Conservation (phyloP, 2,888 invertebrate species). For the Acleris cristana region DNA sequence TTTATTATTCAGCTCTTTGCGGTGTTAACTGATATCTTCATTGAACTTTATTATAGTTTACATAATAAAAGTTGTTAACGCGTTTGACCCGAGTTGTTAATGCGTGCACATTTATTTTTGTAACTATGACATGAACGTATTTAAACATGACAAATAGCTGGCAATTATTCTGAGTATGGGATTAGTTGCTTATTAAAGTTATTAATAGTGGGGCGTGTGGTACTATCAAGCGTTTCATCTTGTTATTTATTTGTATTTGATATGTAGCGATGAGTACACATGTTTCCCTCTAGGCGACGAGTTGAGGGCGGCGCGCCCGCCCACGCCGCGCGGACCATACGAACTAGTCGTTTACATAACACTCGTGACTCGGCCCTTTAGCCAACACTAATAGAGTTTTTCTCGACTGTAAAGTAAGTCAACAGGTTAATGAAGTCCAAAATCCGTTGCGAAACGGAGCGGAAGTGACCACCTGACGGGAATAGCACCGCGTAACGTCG, state of each 20-base stretch:
- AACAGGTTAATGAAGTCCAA: constrained; percentile 75
- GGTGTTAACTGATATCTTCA: constrained; percentile 13
- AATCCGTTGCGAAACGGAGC: constrained; percentile 75
- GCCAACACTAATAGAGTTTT: constrained; percentile 36
- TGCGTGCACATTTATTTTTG: constrained; percentile 21
- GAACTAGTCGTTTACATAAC: constrained; percentile 57
- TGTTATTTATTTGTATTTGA: too few species aligned
- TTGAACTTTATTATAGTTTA: constrained; percentile 18
- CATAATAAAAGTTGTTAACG: constrained; percentile 30
- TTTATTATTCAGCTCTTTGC: background rate
- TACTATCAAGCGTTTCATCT: too few species aligned
- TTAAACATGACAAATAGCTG: constrained; percentile 4
- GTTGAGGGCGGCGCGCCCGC: constrained; percentile 67
- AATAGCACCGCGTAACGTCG: constrained; percentile 79
- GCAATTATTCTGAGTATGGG: background rate
- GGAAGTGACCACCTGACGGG: constrained; percentile 82
- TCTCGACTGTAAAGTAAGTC: constrained; percentile 44
- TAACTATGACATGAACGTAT: constrained; percentile 4
- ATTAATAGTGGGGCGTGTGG: background rate
- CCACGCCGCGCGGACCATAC: constrained; percentile 48
- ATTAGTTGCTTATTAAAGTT: background rate
- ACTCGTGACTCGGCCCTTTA: constrained; percentile 32
- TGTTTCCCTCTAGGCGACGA: constrained; percentile 45
- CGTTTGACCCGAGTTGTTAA: constrained; percentile 14
- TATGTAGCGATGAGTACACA: constrained; percentile 41